Evolutionary conservation across 2,797 vertebrate genomes (phyloP), one percentile per base, ranked within the genome.

Genomic region (Kryptolebias ocellatus): DNA sequence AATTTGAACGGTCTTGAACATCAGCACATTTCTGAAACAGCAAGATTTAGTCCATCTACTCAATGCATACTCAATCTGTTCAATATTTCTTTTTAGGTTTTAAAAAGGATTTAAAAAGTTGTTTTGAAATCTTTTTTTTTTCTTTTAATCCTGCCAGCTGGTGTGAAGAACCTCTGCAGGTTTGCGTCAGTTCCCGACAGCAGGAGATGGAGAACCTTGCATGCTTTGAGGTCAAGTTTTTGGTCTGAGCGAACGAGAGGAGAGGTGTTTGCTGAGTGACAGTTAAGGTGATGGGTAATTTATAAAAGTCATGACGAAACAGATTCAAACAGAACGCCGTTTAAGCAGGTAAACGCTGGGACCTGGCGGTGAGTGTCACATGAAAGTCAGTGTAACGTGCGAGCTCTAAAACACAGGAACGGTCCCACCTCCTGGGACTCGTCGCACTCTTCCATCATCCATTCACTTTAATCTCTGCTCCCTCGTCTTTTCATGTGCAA

Each of bases 401-500:
- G 67, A 51, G 60, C 62, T 60, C 34, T 57, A 60, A 64, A 45
- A 53, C 74, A 67, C 12, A 39, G 27, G 53, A 75, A 57, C 70
- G 53, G 44, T 76, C 50, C 44, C 60, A 63, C 66, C 74, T 81
- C 70, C 74, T 28, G 42, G 56, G 72, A 58, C 62, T 78, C 70
- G 56, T 78, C 57, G 71, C 50, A 60, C 56, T 61, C 78, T 42
- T 77, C 58, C 61, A 72, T 83, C 76, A 74, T 47, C 62, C 57
- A 76, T 81, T 80, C 68, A 58, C 83, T 88, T 87, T 89, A 72
- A 86, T 85, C 82, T 83, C 20, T 15, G 24, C 64, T 62, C 69
- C 70, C 65, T 77, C 58, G 55, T 81, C 76, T 75, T 63, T 80
- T 76, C 67, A 75, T 39, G 67, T 62, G 72, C 72, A 78, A 73